Conservation (phyloP, 2,113 vertebrate genomes). For the Irena cyanogastra region DNA sequence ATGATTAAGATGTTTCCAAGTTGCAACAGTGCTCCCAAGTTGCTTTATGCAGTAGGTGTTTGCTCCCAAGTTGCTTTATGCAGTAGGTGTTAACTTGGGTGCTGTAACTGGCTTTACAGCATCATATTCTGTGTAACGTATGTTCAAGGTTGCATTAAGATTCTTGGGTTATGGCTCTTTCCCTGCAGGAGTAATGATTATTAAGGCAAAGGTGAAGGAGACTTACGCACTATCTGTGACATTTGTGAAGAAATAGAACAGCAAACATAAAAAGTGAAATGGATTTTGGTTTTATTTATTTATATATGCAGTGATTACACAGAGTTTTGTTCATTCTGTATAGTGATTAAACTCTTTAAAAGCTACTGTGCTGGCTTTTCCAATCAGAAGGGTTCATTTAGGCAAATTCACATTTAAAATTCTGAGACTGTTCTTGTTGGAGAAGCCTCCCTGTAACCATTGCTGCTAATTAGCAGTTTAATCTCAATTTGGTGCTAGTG, state of each 20-base stretch:
- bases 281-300: background rate
- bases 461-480: background rate
- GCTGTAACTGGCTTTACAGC: constrained; percentile 3
- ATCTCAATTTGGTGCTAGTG: background rate
- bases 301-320: background rate
- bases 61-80: background rate
- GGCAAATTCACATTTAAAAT: background rate
- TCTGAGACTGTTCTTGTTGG: background rate
- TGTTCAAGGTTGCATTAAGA: background rate
- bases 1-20: background rate
- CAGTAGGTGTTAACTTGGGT: background rate
- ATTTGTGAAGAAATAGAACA: background rate
- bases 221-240: background rate
- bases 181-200: background rate
- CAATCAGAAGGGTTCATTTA: background rate
- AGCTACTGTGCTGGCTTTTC: background rate
- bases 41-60: background rate
- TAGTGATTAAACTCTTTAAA: background rate
- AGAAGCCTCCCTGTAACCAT: background rate
- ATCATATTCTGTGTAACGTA: background rate
- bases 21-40: background rate
- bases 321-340: background rate
- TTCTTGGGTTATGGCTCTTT: background rate
- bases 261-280: background rate
- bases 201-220: background rate